Evolutionary conservation across 2,888 invertebrate genomes (phyloP).

Genomic region (Spodoptera picta): DNA sequence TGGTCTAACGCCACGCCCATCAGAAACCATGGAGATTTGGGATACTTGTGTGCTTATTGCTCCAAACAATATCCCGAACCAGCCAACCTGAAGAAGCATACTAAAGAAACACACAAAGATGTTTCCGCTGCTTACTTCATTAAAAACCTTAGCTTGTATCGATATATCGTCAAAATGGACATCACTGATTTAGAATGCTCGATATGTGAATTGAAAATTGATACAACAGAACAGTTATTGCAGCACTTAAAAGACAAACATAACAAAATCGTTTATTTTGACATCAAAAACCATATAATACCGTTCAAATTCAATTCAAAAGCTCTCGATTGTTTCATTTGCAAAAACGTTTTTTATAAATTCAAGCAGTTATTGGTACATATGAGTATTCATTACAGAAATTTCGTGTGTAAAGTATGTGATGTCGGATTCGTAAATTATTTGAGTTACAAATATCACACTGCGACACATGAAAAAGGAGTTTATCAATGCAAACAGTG

Average conservation of each 20-base stretch:
- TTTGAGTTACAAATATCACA: slow-evolving; percentile 52
- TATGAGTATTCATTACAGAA: slow-evolving; percentile 58
- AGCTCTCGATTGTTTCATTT: slow-evolving; percentile 28
- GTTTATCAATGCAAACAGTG: slow-evolving; percentile 62
- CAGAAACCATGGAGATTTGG: slow-evolving; percentile 58
- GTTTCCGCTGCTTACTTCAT: slow-evolving; percentile 50
- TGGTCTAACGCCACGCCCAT: slow-evolving; percentile 74
- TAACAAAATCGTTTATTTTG: slow-evolving; percentile 55
- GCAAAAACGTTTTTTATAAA: slow-evolving; percentile 29
- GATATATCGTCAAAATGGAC: slow-evolving; percentile 62
- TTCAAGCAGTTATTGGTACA: slow-evolving; percentile 35
- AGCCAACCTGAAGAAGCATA: slow-evolving; percentile 68
- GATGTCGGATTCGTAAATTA: slow-evolving; percentile 72
- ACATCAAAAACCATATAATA: slow-evolving; percentile 66
- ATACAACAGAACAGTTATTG: slow-evolving; percentile 56
- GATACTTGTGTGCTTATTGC: slow-evolving; percentile 71
- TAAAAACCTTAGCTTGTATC: slow-evolving; percentile 40
- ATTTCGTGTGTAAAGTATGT: slow-evolving; percentile 70
- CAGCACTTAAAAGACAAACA: slow-evolving; percentile 63
- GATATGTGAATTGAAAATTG: slow-evolving; percentile 55
- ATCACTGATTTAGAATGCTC: slow-evolving; percentile 66
- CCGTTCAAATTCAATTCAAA: slow-evolving; percentile 55
- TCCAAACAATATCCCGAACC: slow-evolving; percentile 54
- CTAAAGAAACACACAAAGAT: slow-evolving; percentile 55
- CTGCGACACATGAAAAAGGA: slow-evolving; percentile 69